These are phyloP conservation scores for Calcarius lapponicus DNA, from an alignment of 2,797 vertebrate genomes.

Conservation along the genomic window DNA sequence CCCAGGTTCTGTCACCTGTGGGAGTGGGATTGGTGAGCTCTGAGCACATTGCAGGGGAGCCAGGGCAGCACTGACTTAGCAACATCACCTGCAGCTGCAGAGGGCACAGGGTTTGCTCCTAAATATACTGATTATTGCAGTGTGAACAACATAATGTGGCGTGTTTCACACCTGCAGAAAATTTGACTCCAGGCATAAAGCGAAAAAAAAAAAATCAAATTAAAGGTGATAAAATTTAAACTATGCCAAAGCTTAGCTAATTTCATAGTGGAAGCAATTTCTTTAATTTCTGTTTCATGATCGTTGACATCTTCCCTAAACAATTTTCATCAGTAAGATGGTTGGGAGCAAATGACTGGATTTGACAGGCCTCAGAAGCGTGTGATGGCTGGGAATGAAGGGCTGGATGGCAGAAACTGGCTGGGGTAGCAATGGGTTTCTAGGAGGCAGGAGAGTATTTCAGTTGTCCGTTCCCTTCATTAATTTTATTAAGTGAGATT, in stretches of 20 bases:
- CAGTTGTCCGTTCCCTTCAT: not conserved
- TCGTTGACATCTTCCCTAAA: not conserved
- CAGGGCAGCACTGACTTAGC: not conserved
- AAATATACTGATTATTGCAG: not conserved
- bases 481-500: not conserved
- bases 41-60: not conserved
- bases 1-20: not conserved
- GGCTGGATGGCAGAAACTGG: not conserved
- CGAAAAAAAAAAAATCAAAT: not conserved
- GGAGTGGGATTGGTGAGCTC: not conserved
- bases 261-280: not conserved
- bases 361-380: not conserved
- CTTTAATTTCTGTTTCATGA: constrained; percentile 26
- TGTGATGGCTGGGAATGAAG: not conserved
- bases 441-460: not conserved
- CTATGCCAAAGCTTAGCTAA: not conserved
- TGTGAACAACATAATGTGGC: not conserved
- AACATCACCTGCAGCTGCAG: not conserved
- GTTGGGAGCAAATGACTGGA: not conserved
- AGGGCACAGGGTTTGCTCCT: not conserved
- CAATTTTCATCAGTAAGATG: constrained; percentile 5
- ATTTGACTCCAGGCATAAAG: not conserved
- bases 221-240: not conserved
- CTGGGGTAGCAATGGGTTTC: not conserved
- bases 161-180: not conserved